Conservation (phyloP, 2,113 vertebrate species). For the Neolamprologus brichardi region DNA sequence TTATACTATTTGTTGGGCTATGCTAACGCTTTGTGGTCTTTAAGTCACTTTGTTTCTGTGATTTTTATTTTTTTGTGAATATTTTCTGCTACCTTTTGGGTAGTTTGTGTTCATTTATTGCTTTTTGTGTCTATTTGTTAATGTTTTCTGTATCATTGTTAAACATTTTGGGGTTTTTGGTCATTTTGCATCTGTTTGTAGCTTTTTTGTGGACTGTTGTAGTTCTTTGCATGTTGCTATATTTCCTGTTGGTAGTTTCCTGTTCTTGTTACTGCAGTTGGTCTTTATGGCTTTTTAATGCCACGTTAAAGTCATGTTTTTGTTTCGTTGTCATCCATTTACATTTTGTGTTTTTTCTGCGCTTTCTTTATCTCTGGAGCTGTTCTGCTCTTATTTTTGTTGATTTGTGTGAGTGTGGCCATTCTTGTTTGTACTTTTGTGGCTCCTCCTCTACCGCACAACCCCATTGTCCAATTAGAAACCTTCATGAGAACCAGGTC, state of each 20-base stretch:
- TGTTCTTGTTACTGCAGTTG: fast-evolving
- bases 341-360: fast-evolving
- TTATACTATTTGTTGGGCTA: not conserved
- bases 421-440: not conserved
- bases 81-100: not conserved
- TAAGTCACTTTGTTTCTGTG: not conserved
- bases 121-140: not conserved
- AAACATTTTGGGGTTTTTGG: not conserved
- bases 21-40: fast-evolving
- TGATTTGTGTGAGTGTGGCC: not conserved
- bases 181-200: not conserved
- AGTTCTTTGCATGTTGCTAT: fast-evolving
- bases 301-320: not conserved
- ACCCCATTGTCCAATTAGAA: not conserved
- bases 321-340: not conserved
- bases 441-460: not conserved
- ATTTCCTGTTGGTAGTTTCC: not conserved
- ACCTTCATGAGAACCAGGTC: conserved; percentile 2
- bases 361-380: fast-evolving
- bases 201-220: not conserved
- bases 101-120: not conserved
- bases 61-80: not conserved
- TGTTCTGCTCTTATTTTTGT: not conserved
- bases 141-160: not conserved
- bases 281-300: not conserved